These are phyloP conservation scores for Larimichthys crocea DNA, from an alignment of 2,113 vertebrate species.

Conservation along the genomic window DNA sequence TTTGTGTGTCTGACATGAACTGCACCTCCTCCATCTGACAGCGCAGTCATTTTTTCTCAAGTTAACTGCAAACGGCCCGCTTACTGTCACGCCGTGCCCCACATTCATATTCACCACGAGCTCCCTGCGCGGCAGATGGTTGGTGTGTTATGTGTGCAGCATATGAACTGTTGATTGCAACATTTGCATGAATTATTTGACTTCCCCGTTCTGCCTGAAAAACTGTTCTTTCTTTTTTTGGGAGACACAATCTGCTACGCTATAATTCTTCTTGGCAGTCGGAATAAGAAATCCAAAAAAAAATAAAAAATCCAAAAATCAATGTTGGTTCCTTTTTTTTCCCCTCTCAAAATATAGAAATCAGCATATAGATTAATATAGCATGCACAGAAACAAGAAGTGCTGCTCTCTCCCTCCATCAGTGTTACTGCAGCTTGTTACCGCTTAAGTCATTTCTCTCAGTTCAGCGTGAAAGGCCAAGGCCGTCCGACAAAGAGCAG, in stretches of 20 bases:
- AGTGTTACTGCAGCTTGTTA: slow-evolving; percentile 1
- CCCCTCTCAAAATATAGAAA: background rate
- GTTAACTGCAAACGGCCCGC: slow-evolving; percentile 33
- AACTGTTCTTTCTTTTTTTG: slow-evolving; percentile 14
- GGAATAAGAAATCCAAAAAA: slow-evolving; percentile 19
- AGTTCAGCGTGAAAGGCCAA: slow-evolving; percentile 29
- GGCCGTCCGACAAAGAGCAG: slow-evolving; percentile 8
- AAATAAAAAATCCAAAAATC: slow-evolving; percentile 17
- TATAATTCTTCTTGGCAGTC: slow-evolving; percentile 49
- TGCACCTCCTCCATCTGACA: slow-evolving; percentile 12
- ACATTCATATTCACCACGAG: slow-evolving; percentile 53
- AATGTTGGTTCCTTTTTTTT: background rate
- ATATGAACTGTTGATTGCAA: slow-evolving; percentile 75
- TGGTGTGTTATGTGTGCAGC: slow-evolving; percentile 60
- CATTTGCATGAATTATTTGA: slow-evolving; percentile 80
- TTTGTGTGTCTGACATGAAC: background rate
- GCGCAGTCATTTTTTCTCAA: slow-evolving; percentile 32
- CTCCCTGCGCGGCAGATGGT: slow-evolving; percentile 65
- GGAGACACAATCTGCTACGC: slow-evolving; percentile 63
- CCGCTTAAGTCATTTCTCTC: slow-evolving; percentile 7
- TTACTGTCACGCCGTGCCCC: background rate
- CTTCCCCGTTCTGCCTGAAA: slow-evolving; percentile 55
- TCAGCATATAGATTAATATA: background rate
- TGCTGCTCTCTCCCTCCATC: slow-evolving; percentile 3
- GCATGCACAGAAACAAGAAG: background rate